phyloP scores from a whole-genome alignment of 2,113 vertebrate species.

The Oreotrochilus melanogaster region DNA sequence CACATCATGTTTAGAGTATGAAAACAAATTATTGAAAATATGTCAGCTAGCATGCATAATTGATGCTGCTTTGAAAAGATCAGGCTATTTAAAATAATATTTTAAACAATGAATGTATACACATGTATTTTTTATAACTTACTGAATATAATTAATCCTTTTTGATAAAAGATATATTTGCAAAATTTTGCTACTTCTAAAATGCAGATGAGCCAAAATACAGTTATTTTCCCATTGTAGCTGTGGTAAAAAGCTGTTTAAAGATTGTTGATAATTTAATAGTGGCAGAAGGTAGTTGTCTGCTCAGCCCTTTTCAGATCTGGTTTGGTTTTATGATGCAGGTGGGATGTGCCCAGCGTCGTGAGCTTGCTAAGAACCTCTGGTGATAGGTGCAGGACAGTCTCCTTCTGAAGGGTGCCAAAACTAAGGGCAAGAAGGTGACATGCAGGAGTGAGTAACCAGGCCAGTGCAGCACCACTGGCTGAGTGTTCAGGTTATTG shows the following conservation, averaged over 20 bases:
- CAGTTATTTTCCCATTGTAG: not conserved
- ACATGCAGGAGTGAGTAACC: not conserved
- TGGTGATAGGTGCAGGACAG: not conserved
- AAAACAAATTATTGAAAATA: not conserved
- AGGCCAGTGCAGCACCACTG: not conserved
- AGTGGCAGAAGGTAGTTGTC: not conserved
- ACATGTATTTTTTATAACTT: not conserved
- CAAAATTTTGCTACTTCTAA: not conserved
- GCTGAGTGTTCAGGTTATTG: not conserved
- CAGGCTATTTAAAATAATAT: not conserved
- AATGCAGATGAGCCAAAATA: not conserved
- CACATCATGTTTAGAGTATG: not conserved
- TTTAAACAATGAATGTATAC: not conserved
- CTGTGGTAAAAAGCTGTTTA: not conserved
- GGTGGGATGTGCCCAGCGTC: not conserved
- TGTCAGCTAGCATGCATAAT: not conserved
- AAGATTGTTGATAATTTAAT: not conserved
- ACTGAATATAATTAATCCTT: not conserved
- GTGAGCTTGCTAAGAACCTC: not conserved
- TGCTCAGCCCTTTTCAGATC: not conserved
- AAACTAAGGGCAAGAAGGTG: not conserved
- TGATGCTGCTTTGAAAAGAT: not conserved
- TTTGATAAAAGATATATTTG: not conserved
- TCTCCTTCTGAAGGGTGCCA: not conserved
- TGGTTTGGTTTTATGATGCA: not conserved